Percentiles rank a stretch among this genome's conserved stretches.
Evolutionary conservation across 2,888 invertebrate species (phyloP).

Genomic region (Notodonta ziczac): DNA sequence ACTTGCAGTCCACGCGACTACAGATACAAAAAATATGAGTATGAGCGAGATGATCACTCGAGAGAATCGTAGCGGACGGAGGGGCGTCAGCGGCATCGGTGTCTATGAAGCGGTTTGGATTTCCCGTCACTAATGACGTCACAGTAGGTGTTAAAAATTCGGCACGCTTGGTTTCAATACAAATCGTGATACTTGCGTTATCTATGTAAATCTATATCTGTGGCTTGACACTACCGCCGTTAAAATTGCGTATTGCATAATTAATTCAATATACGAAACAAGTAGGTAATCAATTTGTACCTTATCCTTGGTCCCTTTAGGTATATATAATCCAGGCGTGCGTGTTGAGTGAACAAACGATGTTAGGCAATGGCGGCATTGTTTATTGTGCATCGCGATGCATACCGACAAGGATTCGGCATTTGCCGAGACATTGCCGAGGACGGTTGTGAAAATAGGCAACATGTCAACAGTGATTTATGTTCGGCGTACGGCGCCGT

Average conservation of each 20-base stretch:
- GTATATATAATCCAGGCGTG: conserved; percentile 63
- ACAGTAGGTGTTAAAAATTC: too few relatives aligned
- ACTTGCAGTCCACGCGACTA: too few relatives aligned
- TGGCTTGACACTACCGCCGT: too few relatives aligned
- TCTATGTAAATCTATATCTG: too few relatives aligned
- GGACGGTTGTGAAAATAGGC: conserved; percentile 57
- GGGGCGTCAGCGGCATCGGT: too few relatives aligned
- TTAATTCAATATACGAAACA: conserved; percentile 39
- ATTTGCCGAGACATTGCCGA: conserved; percentile 41
- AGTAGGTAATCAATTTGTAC: conserved; percentile 34
- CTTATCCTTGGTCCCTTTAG: conserved; percentile 55
- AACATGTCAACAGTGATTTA: conserved; percentile 55
- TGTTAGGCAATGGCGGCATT: conserved; percentile 63
- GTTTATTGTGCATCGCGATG: conserved; percentile 59
- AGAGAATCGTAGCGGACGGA: too few relatives aligned
- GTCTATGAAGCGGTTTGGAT: too few relatives aligned
- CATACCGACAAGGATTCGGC: conserved; percentile 37
- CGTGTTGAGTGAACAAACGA: conserved; percentile 44
- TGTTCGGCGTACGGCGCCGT: conserved; percentile 43
- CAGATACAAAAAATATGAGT: too few relatives aligned
- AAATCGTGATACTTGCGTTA: too few relatives aligned
- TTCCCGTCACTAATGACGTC: too few relatives aligned
- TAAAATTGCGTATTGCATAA: conserved; percentile 19
- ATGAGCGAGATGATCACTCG: too few relatives aligned
- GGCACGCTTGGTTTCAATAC: too few relatives aligned